Evolutionary conservation across 2,888 invertebrate genomes (phyloP).

Genomic region (Melanophora roralis): DNA sequence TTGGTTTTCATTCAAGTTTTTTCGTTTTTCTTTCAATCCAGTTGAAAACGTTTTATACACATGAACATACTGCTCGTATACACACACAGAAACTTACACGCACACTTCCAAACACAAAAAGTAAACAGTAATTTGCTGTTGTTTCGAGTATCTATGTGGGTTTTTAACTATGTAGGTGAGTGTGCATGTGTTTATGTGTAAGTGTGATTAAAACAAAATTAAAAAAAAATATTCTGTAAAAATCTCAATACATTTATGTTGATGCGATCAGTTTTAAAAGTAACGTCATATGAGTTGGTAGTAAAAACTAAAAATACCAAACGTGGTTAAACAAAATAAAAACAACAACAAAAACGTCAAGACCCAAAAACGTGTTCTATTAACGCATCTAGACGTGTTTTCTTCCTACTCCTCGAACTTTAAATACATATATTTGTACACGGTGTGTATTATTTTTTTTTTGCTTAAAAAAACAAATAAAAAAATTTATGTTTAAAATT

Average conservation of each 20-base stretch:
- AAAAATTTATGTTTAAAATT: background rate
- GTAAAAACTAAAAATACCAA: constrained; percentile 35
- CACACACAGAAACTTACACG: background rate
- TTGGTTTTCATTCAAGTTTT: constrained; percentile 73
- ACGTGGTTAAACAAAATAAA: constrained; percentile 32
- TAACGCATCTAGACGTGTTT: constrained; percentile 58
- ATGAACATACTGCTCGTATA: background rate
- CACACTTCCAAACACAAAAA: background rate
- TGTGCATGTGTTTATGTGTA: constrained; percentile 33
- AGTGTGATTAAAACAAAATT: constrained; percentile 9
- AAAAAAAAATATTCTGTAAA: constrained; percentile 51
- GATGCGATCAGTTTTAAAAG: constrained; percentile 77
- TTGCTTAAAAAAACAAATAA: background rate
- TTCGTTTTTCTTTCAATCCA: constrained; percentile 29
- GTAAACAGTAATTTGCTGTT: background rate
- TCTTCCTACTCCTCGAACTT: background rate
- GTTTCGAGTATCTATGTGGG: constrained; percentile 32
- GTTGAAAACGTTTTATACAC: constrained; percentile 2
- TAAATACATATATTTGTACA: background rate
- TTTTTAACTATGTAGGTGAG: background rate
- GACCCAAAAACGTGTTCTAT: constrained; percentile 56
- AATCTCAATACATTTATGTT: constrained; percentile 67
- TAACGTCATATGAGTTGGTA: constrained; percentile 71
- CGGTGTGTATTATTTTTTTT: constrained; percentile 24
- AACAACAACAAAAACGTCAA: constrained; percentile 14